Evolutionary conservation across 2,888 invertebrate species (phyloP), one percentile per base, ranked within the genome.

Genomic region (Callosobruchus maculatus): DNA sequence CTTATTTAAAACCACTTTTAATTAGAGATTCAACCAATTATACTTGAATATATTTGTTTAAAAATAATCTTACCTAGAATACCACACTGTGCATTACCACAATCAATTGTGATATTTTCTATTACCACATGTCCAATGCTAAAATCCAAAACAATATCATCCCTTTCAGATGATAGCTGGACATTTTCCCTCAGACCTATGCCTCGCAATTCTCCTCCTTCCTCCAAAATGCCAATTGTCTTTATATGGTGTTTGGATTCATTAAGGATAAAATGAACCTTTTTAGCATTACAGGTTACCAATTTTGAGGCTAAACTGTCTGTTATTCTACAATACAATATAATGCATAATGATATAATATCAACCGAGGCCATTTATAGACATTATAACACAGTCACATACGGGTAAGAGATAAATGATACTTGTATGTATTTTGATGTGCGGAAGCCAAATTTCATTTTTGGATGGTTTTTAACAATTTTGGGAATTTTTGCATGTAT

Each of bases 51-150:
- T n/a, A n/a, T n/a, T n/a, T n/a, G n/a, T n/a, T 21, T 66, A 26
- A 73, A 70, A 73, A 74, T 18, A 20, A 68, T 20, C 7, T 49
- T 72, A 49, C 91, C 91, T 77, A 81, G 72, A 67, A 81, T 76
- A 9, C 89, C 91, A 70, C 88, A 88, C 72, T 89, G 89, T 7
- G 90, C 87, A 21, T 87, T 87, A 31, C 85, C 85, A 69, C 90
- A 88, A 78, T 91, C 87, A 20, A 92, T 82, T 0, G 89, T 88
- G 66, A 92, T 66, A 81, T 91, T 90, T 77, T 89, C 88, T n/a
- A 92, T 78, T 0, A 86, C 75, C 70, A 89, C 87, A 79, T 88
- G 84, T 78, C 89, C 86, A 0, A 89, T 89, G 76, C 88, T 87
- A 79, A 90, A 89, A 77, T 90, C 89, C 21, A 92, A 83, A 77